Evolutionary conservation across 2,888 invertebrate genomes (phyloP), one percentile per base, ranked within the genome.

Genomic region (Eurytoma californica): DNA sequence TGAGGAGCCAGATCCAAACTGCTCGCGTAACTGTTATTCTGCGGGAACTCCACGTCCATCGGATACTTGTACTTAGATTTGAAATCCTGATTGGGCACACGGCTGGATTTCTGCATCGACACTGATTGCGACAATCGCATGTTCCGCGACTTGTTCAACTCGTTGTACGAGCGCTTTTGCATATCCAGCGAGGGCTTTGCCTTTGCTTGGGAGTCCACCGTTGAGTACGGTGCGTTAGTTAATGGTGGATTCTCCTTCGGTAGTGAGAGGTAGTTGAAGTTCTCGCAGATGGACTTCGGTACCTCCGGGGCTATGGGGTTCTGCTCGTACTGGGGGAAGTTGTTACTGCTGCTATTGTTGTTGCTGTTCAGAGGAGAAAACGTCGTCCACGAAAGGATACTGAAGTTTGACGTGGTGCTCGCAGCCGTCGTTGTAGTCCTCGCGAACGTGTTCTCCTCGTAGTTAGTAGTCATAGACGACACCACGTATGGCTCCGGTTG

Each of bases 381-480:
- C 0, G 89, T 90, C 0, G 90, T 90, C 90, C 90, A 90, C 3
- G 90, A 90, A 9, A 90, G 82, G 65, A 90, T 90, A 74, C 90
- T 90, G 77, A 90, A 90, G 76, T 89, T 90, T 0, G 90, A 90
- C 2, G 90, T 87, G 82, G 87, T 90, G 51, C 89, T 88, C 51
- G 90, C 90, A 16, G 89, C 87, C 0, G 90, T 88, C 0, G 89
- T 90, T 24, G 87, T 87, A 2, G 88, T 86, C 84, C 86, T 67
- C 16, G 85, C 84, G 16, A 85, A 75, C 0, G 83, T 83, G 74
- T 82, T 88, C n/a, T 87, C 88, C 53, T 86, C 86, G 55, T 86
- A 90, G 79, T 87, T 89, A 0, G 89, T 86, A 4, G 87, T 86
- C 39, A 39, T 39, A 9, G 39, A 9, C 39, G 39, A 9, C 7